phyloP scores from a whole-genome alignment of 2,113 vertebrate species.

The Sinocyclocheilus grahami region DNA sequence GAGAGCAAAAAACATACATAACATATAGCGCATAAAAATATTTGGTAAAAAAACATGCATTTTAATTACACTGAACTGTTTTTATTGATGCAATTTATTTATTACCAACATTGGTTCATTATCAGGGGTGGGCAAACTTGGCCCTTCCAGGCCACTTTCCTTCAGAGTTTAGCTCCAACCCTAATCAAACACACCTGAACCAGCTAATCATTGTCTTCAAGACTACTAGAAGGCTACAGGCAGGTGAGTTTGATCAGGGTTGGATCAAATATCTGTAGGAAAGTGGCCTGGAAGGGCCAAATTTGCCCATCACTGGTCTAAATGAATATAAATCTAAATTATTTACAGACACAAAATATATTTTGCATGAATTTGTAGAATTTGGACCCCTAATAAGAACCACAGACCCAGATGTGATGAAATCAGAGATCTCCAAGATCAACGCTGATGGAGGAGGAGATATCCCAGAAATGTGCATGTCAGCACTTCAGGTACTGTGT shows the following conservation, averaged over 20 bases:
- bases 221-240: no score
- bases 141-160: no score
- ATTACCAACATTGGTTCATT: background rate
- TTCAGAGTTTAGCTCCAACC: no score
- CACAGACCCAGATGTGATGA: constrained; percentile 67
- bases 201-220: no score
- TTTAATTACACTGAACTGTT: background rate
- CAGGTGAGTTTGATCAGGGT: no score
- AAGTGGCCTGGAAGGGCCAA: no score
- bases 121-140: no score
- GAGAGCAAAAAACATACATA: constrained; percentile 10
- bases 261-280: no score
- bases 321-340: background rate
- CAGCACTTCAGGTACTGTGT: constrained; percentile 73
- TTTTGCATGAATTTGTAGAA: constrained; percentile 47
- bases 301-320: background rate
- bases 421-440: constrained; percentile 68
- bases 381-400: constrained; percentile 74
- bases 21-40: background rate
- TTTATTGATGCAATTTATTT: background rate
- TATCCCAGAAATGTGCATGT: constrained; percentile 72
- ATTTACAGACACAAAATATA: background rate
- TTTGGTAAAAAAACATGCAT: background rate
- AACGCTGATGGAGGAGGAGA: constrained; percentile 56
- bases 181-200: no score